Evolutionary conservation across 1,140 invertebrate species (phyloP).

Genomic region (Trichogramma pretiosum): DNA sequence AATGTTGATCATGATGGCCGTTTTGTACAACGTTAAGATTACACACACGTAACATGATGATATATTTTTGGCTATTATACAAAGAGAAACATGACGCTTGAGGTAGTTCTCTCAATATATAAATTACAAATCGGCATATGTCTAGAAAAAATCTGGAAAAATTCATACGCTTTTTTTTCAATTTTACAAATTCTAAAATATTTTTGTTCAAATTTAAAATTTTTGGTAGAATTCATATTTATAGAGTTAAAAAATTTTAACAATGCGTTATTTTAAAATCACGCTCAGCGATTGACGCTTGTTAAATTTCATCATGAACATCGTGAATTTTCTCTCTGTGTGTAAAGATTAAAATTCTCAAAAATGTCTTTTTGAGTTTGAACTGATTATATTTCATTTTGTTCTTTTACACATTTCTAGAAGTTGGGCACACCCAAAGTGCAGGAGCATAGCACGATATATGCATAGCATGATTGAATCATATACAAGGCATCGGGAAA

Average conservation of each 20-base stretch:
- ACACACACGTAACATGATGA: not conserved
- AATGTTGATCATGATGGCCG: not conserved
- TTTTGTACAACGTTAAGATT: not conserved
- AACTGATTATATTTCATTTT: too few relatives aligned
- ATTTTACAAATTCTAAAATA: not conserved
- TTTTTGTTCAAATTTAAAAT: not conserved
- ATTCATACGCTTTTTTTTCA: not conserved
- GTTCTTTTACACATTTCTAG: constrained; percentile 20
- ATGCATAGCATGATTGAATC: constrained; percentile 27
- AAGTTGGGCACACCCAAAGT: constrained; percentile 25
- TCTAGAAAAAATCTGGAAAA: not conserved
- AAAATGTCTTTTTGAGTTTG: too few relatives aligned
- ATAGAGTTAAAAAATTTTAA: not conserved
- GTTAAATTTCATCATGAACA: too few relatives aligned
- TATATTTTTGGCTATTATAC: too few relatives aligned
- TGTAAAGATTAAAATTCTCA: too few relatives aligned
- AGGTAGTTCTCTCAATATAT: too few relatives aligned
- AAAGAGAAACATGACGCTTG: too few relatives aligned
- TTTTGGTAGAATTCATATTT: not conserved
- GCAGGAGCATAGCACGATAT: constrained; percentile 25
- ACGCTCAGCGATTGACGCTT: too few relatives aligned
- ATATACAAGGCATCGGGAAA: not conserved
- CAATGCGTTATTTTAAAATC: too few relatives aligned
- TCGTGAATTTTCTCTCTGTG: too few relatives aligned
- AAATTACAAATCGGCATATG: not conserved